A percentile compares a stretch with the other conserved stretches of the same genome.
Conservation (phyloP, 2,888 invertebrate genomes). For the Xestia c-nigrum region DNA sequence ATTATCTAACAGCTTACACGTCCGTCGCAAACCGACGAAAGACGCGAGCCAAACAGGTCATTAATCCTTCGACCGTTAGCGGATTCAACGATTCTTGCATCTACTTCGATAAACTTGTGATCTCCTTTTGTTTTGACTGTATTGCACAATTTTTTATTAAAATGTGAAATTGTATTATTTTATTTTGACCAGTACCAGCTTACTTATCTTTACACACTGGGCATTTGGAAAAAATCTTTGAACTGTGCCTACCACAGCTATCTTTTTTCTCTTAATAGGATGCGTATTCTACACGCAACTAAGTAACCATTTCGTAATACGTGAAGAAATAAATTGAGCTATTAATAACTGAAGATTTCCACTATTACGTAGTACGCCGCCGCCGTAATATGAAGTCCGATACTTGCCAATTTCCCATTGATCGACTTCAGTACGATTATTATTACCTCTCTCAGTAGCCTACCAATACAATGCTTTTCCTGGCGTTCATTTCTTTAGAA, state of each 20-base stretch:
- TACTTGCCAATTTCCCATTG: conserved; percentile 65
- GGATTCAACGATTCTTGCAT: conserved; percentile 13
- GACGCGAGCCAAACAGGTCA: conserved; percentile 59
- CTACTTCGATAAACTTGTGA: conserved; percentile 36
- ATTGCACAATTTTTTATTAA: conserved; percentile 6
- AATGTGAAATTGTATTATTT: neutral
- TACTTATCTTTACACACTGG: neutral
- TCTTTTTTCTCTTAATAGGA: neutral
- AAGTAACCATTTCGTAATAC: conserved; percentile 8
- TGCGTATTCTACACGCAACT: conserved; percentile 12
- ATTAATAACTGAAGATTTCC: conserved; percentile 61
- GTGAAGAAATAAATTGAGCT: conserved; percentile 43
- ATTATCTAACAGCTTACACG: conserved; percentile 61
- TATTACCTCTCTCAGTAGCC: conserved; percentile 16
- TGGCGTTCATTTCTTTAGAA: neutral
- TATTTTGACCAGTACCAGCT: neutral
- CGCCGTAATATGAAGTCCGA: conserved; percentile 34
- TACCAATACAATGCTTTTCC: conserved; percentile 18
- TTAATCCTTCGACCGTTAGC: conserved; percentile 66
- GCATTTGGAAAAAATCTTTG: neutral
- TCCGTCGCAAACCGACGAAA: conserved; percentile 37
- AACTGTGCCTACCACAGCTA: neutral
- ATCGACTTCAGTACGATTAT: conserved; percentile 32
- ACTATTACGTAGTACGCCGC: conserved; percentile 44
- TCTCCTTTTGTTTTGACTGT: conserved; percentile 43